Evolutionary conservation across 2,888 invertebrate species (phyloP).

Genomic region (Heliconius aoede): DNA sequence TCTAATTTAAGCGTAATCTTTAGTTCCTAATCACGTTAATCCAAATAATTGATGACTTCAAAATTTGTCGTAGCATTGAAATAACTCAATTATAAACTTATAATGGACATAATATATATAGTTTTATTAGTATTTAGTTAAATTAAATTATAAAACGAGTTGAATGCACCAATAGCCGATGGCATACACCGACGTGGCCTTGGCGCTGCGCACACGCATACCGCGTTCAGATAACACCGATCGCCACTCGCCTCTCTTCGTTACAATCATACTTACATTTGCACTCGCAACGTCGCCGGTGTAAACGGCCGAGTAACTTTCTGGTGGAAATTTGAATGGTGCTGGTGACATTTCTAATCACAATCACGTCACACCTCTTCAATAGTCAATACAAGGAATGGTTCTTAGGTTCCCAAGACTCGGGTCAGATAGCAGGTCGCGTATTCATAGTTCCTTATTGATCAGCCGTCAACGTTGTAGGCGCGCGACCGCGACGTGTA

Average conservation of each 20-base stretch:
- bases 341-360: slow-evolving; percentile 63
- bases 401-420: slow-evolving; percentile 40
- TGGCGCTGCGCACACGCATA: slow-evolving; percentile 66
- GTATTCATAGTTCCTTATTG: slow-evolving; percentile 68
- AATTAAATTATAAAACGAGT: slow-evolving; percentile 55
- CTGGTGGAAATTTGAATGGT: slow-evolving; percentile 74
- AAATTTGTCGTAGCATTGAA: too few relatives aligned
- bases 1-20: neutral
- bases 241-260: slow-evolving; percentile 59
- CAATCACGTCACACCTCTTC: slow-evolving; percentile 54
- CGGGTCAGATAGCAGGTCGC: slow-evolving; percentile 55
- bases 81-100: neutral
- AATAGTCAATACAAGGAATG: neutral
- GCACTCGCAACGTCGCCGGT: slow-evolving; percentile 62
- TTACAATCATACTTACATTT: slow-evolving; percentile 68
- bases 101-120: neutral
- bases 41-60: neutral
- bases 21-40: neutral
- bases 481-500: slow-evolving; percentile 47
- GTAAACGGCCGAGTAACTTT: slow-evolving; percentile 76
- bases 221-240: slow-evolving; percentile 58
- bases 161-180: slow-evolving; percentile 69
- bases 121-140: slow-evolving; percentile 13
- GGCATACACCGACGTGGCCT: slow-evolving; percentile 61
- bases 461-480: slow-evolving; percentile 51